These are phyloP conservation scores for Hexactinellida sp. DNA, from an alignment of 37 sponge, comb jelly and placozoan genomes.

Conservation along the genomic window DNA sequence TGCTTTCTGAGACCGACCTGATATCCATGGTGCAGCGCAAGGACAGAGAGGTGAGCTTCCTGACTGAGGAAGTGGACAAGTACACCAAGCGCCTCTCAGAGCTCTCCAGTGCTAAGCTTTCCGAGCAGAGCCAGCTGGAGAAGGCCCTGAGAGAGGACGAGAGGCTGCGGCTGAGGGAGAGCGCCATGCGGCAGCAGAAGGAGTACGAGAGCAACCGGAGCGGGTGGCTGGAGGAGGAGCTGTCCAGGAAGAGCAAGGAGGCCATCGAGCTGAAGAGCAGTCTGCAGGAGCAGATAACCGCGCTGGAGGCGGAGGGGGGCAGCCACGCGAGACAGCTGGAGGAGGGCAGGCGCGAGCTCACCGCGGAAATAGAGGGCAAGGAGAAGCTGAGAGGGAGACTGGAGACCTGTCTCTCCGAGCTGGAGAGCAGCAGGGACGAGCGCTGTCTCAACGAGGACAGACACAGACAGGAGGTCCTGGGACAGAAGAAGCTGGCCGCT, in stretches of 20 bases:
- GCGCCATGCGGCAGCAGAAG: background rate
- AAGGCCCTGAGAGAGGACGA: background rate
- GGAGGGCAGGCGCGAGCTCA: background rate
- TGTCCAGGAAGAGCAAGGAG: background rate
- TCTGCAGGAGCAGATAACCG: background rate
- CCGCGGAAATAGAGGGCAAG: background rate
- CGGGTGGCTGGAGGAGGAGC: slow-evolving; percentile 2
- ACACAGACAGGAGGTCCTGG: background rate
- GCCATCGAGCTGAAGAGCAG: background rate
- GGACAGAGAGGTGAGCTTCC: slow-evolving; percentile 1
- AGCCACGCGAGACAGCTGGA: background rate
- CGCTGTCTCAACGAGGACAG: background rate
- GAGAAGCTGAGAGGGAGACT: background rate
- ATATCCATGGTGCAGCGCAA: slow-evolving; percentile 1
- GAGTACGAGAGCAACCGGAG: background rate
- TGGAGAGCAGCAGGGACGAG: background rate
- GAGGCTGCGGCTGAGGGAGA: background rate
- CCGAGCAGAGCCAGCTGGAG: slow-evolving; percentile 14
- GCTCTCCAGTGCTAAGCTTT: background rate
- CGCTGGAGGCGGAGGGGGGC: background rate
- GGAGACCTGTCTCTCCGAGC: background rate
- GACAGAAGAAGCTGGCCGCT: background rate
- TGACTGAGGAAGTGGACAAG: background rate
- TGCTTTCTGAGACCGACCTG: background rate
- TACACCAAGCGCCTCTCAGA: background rate